Percentiles rank a stretch among this genome's conserved stretches.
phyloP scores from a whole-genome alignment of 2,113 vertebrate species.

The Oostethus manadensis region DNA sequence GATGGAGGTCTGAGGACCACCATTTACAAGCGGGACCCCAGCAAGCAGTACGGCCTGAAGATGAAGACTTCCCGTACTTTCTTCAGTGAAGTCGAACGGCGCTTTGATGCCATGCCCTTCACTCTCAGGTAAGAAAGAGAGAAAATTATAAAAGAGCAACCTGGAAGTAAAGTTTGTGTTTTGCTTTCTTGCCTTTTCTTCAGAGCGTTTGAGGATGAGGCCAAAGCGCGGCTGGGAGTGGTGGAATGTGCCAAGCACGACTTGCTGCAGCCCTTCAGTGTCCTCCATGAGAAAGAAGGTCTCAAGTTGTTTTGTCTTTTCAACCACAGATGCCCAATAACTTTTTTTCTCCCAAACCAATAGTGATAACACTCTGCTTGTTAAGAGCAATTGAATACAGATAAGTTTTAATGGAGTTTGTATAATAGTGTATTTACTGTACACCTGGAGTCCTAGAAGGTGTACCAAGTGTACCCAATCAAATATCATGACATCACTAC shows the following conservation, averaged over 20 bases:
- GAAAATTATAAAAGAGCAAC: too few species aligned
- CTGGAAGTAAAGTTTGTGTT: neutral
- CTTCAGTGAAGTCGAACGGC: slow-evolving; percentile 94
- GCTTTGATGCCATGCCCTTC: slow-evolving; percentile 95
- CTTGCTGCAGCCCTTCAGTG: slow-evolving; percentile 90
- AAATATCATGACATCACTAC: too few species aligned
- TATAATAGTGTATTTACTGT: too few species aligned
- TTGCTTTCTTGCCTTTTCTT: slow-evolving; percentile 8
- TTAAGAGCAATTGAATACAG: too few species aligned
- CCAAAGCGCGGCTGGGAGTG: slow-evolving; percentile 90
- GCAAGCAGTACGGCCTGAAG: slow-evolving; percentile 93
- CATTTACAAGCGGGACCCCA: slow-evolving; percentile 94
- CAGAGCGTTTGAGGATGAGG: slow-evolving; percentile 94
- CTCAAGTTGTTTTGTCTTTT: neutral
- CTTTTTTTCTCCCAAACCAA: too few species aligned
- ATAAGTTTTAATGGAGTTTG: too few species aligned
- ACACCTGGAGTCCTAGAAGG: too few species aligned
- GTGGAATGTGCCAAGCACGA: slow-evolving; percentile 96
- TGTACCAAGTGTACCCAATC: too few species aligned
- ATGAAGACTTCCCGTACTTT: slow-evolving; percentile 98
- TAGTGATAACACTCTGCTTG: too few species aligned
- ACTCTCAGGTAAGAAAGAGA: slow-evolving; percentile 84
- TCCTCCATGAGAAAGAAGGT: slow-evolving; percentile 97
- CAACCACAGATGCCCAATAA: neutral
- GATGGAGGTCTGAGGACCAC: slow-evolving; percentile 93